A percentile compares a stretch with the other conserved stretches of the same genome.
These are phyloP conservation scores for Serripes groenlandicus DNA, from an alignment of 2,888 invertebrate species.

Conservation along the genomic window DNA sequence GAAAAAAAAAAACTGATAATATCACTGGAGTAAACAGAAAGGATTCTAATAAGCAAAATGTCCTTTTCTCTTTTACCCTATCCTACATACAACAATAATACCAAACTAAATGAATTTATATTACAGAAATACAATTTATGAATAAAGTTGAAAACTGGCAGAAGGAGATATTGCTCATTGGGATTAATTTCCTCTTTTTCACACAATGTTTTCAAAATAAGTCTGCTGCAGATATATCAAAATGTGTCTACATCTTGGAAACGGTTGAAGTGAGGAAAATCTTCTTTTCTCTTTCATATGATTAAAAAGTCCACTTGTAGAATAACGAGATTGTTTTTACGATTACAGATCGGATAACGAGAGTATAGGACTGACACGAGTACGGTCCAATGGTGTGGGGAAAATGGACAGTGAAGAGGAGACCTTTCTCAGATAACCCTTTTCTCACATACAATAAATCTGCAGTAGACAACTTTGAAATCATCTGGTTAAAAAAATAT, in stretches of 20 bases:
- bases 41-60: too few species aligned
- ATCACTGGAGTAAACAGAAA: too few species aligned
- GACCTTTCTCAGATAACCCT: slow-evolving; percentile 18
- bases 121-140: too few species aligned
- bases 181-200: background rate
- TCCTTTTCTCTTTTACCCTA: too few species aligned
- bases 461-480: background rate
- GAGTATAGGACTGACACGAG: slow-evolving; percentile 68
- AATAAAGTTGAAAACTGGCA: too few species aligned
- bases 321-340: too few species aligned
- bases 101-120: too few species aligned
- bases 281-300: too few species aligned
- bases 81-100: too few species aligned
- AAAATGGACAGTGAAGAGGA: slow-evolving; percentile 74
- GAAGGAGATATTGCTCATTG: background rate
- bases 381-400: slow-evolving; percentile 62
- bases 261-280: too few species aligned
- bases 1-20: too few species aligned
- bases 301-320: too few species aligned
- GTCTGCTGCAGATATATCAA: background rate
- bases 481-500: background rate
- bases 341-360: slow-evolving; percentile 71
- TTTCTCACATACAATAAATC: background rate
- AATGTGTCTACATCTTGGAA: background rate
- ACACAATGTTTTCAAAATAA: background rate